A percentile compares a stretch with the other conserved stretches of the same genome.
Conservation (phyloP, 2,113 vertebrate genomes). For the Lipotes vexillifer region DNA sequence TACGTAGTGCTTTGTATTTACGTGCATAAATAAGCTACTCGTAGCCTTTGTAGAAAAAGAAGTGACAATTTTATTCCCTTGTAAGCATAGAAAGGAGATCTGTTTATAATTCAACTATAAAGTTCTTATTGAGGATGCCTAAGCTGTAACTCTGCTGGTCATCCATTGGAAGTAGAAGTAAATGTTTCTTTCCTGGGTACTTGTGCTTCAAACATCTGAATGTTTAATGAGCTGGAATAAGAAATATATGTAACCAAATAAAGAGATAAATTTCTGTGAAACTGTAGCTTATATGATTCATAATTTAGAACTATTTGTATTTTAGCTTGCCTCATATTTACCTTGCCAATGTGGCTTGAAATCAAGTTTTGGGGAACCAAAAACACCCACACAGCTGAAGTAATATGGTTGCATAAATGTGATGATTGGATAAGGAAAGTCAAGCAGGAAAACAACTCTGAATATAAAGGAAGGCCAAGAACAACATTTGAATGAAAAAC, state of each 20-base stretch:
- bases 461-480: not conserved
- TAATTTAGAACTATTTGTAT: not conserved
- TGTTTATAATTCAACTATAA: not conserved
- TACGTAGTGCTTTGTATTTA: not conserved
- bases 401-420: not conserved
- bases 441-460: not conserved
- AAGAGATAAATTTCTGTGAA: not conserved
- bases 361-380: not conserved
- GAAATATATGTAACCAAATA: not conserved
- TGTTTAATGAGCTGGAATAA: not conserved
- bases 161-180: not conserved
- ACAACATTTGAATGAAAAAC: not conserved
- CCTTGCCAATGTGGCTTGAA: not conserved
- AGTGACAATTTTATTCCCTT: not conserved
- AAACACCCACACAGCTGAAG: not conserved
- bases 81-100: not conserved
- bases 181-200: not conserved
- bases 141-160: not conserved
- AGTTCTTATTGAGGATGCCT: not conserved
- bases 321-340: not conserved
- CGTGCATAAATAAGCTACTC: not conserved
- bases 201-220: not conserved
- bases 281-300: not conserved
- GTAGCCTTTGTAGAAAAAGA: not conserved
- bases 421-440: not conserved